These are phyloP conservation scores for Camelus bactrianus DNA, from an alignment of 2,113 vertebrate species.

Conservation along the genomic window DNA sequence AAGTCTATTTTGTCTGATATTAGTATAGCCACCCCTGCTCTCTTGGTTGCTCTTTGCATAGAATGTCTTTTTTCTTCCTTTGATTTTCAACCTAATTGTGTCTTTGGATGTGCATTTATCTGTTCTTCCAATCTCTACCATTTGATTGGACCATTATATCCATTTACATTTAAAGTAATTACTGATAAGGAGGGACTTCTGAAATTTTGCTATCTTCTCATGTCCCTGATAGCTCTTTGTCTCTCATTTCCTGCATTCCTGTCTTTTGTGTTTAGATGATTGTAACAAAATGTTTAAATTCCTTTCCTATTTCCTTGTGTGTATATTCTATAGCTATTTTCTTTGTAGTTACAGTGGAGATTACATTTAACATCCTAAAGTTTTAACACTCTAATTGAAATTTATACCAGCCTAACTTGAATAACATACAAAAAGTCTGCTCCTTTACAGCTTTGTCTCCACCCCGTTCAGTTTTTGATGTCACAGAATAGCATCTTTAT, in stretches of 20 bases:
- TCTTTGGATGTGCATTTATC: not conserved
- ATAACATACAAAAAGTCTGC: not conserved
- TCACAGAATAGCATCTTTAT: not conserved
- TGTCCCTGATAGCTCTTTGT: not conserved
- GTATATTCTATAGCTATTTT: not conserved
- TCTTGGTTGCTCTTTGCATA: not conserved
- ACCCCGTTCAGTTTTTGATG: not conserved
- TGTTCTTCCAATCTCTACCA: not conserved
- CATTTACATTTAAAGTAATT: not conserved
- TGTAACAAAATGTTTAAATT: not conserved
- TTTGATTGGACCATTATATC: not conserved
- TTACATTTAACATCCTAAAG: not conserved
- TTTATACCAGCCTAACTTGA: not conserved
- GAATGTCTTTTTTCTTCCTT: not conserved
- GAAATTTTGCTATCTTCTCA: not conserved
- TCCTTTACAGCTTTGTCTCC: not conserved
- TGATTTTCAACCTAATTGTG: not conserved
- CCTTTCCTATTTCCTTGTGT: not conserved
- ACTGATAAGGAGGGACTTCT: not conserved
- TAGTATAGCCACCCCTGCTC: not conserved
- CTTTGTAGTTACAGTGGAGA: not conserved
- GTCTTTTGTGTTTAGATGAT: not conserved
- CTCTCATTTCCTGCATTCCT: not conserved
- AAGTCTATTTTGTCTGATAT: not conserved
- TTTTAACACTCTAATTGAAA: not conserved